These are phyloP conservation scores for Hirundichthys speculiger DNA, from an alignment of 2,113 vertebrate genomes.

Conservation along the genomic window DNA sequence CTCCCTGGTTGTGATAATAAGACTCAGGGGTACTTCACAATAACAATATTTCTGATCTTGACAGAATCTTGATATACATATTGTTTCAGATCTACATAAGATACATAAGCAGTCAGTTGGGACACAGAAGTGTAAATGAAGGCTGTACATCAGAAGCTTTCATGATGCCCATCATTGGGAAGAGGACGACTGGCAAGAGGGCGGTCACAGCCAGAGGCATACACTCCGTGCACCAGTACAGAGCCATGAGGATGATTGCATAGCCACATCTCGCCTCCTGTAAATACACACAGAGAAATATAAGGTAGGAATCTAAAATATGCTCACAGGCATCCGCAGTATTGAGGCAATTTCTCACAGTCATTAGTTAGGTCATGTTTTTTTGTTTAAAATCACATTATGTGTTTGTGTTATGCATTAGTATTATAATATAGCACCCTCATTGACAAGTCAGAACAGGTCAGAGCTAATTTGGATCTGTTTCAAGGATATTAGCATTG, in stretches of 20 bases:
- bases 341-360: no score
- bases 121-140: neutral
- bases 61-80: no score
- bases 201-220: constrained; percentile 90
- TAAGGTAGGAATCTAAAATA: neutral
- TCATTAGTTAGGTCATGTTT: no score
- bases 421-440: neutral
- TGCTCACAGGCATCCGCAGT: no score
- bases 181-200: constrained; percentile 88
- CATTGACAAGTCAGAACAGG: no score
- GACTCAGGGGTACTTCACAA: neutral
- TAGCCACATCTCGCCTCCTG: constrained; percentile 89
- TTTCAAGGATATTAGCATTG: no score
- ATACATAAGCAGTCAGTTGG: neutral
- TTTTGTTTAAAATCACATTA: no score
- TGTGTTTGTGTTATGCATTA: neutral
- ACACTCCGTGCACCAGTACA: constrained; percentile 93
- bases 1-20: neutral
- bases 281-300: constrained; percentile 18
- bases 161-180: constrained; percentile 94
- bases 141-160: constrained; percentile 81
- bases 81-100: no score
- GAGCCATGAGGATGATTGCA: constrained; percentile 90
- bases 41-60: no score
- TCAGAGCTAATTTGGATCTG: no score